These are phyloP conservation scores for Tachysurus fulvidraco DNA, from an alignment of 2,113 vertebrate genomes.

Conservation along the genomic window DNA sequence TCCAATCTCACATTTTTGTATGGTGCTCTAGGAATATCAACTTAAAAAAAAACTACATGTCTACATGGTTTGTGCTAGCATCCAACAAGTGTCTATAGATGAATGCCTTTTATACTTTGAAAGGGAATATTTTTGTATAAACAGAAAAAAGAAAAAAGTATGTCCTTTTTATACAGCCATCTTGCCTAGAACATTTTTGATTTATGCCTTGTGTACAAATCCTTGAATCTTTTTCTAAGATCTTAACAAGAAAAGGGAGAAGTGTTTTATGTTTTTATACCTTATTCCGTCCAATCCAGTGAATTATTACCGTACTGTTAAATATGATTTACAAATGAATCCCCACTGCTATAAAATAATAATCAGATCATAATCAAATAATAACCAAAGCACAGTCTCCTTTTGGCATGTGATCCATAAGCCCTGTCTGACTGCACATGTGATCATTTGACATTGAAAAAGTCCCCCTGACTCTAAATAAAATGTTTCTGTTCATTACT, in stretches of 20 bases:
- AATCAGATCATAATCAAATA: not conserved
- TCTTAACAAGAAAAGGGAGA: not conserved
- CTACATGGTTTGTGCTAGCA: conserved; percentile 33
- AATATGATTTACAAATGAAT: not conserved
- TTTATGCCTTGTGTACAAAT: conserved; percentile 37
- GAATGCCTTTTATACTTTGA: conserved; percentile 60
- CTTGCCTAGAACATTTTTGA: not conserved
- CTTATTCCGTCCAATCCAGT: not conserved
- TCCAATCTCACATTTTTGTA: conserved; percentile 79
- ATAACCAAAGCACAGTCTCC: not conserved
- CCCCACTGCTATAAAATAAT: not conserved
- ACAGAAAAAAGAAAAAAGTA: conserved; percentile 51
- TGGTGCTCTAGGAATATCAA: conserved; percentile 72
- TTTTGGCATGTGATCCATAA: conserved; percentile 18
- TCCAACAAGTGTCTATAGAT: conserved; percentile 59
- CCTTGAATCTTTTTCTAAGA: conserved; percentile 16
- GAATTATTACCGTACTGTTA: not conserved
- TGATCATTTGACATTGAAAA: conserved; percentile 28
- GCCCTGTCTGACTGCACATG: conserved; percentile 50
- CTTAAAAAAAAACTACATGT: conserved; percentile 35
- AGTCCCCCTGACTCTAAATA: not conserved
- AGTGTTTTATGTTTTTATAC: conserved; percentile 10
- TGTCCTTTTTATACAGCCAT: conserved; percentile 51
- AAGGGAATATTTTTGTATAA: conserved; percentile 67
- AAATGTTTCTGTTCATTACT: not conserved